A percentile compares a stretch with the other conserved stretches of the same genome.
phyloP scores from a whole-genome alignment of 2,113 vertebrate species.

The Raphicerus campestris region DNA sequence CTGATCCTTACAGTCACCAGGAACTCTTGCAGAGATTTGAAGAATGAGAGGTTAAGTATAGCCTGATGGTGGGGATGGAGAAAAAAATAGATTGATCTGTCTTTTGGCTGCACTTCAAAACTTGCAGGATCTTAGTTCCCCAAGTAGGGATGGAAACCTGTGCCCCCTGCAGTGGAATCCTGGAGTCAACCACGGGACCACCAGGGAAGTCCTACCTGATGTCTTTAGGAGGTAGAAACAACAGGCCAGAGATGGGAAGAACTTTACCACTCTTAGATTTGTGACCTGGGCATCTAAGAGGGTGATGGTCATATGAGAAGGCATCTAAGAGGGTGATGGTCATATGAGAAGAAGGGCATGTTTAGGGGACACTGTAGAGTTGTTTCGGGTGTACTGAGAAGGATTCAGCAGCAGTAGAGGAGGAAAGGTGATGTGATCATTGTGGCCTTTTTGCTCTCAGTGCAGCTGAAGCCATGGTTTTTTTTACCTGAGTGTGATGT shows the following conservation, averaged over 20 bases:
- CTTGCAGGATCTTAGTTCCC: background rate
- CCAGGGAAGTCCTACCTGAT: background rate
- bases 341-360: background rate
- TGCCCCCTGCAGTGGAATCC: background rate
- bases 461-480: background rate
- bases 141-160: background rate
- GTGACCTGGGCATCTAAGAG: background rate
- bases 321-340: background rate
- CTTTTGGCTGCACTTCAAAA: background rate
- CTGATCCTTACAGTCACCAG: background rate
- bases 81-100: background rate
- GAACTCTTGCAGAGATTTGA: background rate
- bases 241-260: background rate
- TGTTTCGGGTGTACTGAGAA: background rate
- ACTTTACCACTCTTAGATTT: background rate
- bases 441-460: background rate
- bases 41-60: slow-evolving; percentile 1
- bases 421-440: background rate
- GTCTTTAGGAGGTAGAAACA: background rate
- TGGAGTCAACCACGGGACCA: background rate
- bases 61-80: background rate
- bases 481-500: background rate
- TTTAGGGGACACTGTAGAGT: background rate
- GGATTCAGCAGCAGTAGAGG: background rate
- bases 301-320: background rate